Evolutionary conservation across 2,888 invertebrate species (phyloP), one percentile per base, ranked within the genome.

Genomic region (Oeneis ivallda): DNA sequence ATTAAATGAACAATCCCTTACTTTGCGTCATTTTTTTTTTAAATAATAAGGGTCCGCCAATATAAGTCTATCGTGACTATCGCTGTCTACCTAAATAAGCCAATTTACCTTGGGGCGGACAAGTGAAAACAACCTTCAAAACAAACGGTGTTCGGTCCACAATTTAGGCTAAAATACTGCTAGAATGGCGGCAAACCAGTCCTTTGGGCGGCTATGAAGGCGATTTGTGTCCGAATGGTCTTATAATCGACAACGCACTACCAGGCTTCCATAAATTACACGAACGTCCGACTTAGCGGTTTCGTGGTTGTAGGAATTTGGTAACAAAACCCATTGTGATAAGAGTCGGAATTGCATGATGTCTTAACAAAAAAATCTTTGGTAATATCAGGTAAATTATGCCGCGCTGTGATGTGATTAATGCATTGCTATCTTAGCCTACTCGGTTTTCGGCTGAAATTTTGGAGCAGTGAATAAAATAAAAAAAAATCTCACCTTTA

Each of bases 181-280:
- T 50, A 39, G 49, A 45, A 61, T 66, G 56, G 53, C 41, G 53
- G 41, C 65, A 10, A 19, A 52, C 39, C 54, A 43, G 62, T 53
- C 62, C 41, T 39, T 58, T 34, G 59, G 41, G 34, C 52, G 26
- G 59, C 59, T 53, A 61, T 69, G 52, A 67, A 67, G 53, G 62
- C 68, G 62, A 70, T 70, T 64, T 66, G 65, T 65, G 61, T 66
- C 58, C 39, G 58, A 66, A 64, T 62, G 47, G 49, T 32, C 65
- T 68, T 70, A 66, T 62, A 68, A 68, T 68, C 65, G 63, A 66
- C 60, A 45, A 66, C 60, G 56, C 63, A 61, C 61, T 70, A 66
- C 64, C 58, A 54, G 59, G 59, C 58, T 39, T 13, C 41, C 47
- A 60, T 62, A 70, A 68, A 68, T 64, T 62, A 65, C 62, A 19